Percentiles rank a stretch among this genome's conserved stretches.
Evolutionary conservation across 2,888 invertebrate species (phyloP).

Genomic region (Mythimna pallens): DNA sequence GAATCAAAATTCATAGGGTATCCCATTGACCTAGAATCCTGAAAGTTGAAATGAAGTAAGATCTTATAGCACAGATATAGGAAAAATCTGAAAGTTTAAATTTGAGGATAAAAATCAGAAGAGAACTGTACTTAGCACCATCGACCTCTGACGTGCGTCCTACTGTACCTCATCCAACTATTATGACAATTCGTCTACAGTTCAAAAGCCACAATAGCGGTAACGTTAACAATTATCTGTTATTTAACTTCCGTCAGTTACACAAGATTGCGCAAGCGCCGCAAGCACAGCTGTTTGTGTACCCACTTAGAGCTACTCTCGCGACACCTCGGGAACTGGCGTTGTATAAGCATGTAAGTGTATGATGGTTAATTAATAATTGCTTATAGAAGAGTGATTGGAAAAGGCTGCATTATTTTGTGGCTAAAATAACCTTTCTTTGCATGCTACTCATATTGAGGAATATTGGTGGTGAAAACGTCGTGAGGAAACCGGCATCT

Average conservation of each 20-base stretch:
- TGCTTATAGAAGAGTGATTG: neutral
- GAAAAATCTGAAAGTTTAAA: too few relatives aligned
- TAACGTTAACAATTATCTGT: constrained; percentile 37
- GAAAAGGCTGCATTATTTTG: too few relatives aligned
- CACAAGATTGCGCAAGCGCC: constrained; percentile 45
- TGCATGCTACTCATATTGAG: too few relatives aligned
- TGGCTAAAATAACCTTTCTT: too few relatives aligned
- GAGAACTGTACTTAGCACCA: too few relatives aligned
- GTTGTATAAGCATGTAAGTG: constrained; percentile 26
- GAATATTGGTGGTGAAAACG: too few relatives aligned
- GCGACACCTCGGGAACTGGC: constrained; percentile 14
- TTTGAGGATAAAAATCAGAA: too few relatives aligned
- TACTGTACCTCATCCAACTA: neutral
- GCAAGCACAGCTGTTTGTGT: constrained; percentile 43
- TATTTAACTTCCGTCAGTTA: constrained; percentile 52
- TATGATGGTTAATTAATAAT: neutral
- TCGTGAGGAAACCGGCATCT: too few relatives aligned
- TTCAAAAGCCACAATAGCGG: constrained; percentile 41
- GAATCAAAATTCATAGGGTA: too few relatives aligned
- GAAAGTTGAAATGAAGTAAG: too few relatives aligned
- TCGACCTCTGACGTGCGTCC: neutral
- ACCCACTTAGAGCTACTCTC: constrained; percentile 22
- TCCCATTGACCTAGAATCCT: too few relatives aligned
- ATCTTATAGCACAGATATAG: too few relatives aligned
- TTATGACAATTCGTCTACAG: constrained; percentile 7